Evolutionary conservation across 2,113 vertebrate species (phyloP), one percentile per base, ranked within the genome.

Genomic region (Dromaius novaehollandiae): DNA sequence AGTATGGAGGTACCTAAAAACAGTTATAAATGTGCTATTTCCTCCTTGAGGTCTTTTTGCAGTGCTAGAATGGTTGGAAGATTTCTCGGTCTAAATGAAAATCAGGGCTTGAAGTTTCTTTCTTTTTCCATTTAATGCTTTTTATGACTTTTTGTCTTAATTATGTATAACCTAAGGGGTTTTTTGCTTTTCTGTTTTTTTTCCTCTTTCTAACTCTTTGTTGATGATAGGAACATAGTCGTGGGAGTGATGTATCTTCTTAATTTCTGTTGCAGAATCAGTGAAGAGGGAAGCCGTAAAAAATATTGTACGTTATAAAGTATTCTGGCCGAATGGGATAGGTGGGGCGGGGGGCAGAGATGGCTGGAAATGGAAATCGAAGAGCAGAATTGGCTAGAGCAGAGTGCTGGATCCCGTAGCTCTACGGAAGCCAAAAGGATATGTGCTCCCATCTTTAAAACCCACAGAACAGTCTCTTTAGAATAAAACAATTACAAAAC

Each of bases 331-430:
- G 46, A 16, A 55, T n/a, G 40, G 24, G 20, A 15, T 15, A 30
- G 36, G 28, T 38, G n/a, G 8, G 9, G 3, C 7, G 11, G 10
- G n/a, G 20, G 24, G 32, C 38, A 32, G 2, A 1, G 5, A 7
- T 2, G 3, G 11, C 3, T 53, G 30, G 32, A 66, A 68, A 28
- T 40, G 18, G 73, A 56, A 61, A 16, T 2, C 3, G 14, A 28
- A 64, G 26, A 16, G 25, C 11, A 34, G 38, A 58, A 70, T 9
- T 26, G 16, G 6, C 70, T 48, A 55, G 61, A 4, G 3, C 46
- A 25, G 44, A 18, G 17, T 68, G 68, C 28, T 26, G 14, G 11
- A 40, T 68, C 60, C 28, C 9, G 1, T 26, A 78, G 28, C 32
- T 58, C 69, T 34, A 5, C 68, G 5, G 6, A 69, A 93, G 55